Base-by-base conservation (phyloP, 2,888 invertebrate species). In the Bombyx huttoni region DNA sequence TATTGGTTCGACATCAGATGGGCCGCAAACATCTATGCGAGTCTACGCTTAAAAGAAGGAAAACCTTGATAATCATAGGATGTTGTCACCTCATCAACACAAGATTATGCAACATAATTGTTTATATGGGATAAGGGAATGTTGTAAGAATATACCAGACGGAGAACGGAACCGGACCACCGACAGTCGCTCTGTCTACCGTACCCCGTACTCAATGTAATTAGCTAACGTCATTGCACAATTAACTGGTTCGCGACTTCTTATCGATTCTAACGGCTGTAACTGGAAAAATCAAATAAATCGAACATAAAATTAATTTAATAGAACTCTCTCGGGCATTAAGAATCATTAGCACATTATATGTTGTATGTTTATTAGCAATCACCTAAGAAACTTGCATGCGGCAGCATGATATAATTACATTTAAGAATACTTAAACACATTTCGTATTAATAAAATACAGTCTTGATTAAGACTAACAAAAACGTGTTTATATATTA, bases 211-310 rank as follows among this genome's bases (percentile, higher is more conserved):
- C 60, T 61, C 57, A 62, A 57, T 57, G 59, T 67, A 73, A 70
- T 70, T 68, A 75, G 68, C 71, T 70, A 73, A 73, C 59, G 64
- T 53, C 53, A 62, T 74, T 73, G 65, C 75, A 63, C 70, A 73
- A 73, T 65, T 55, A 61, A 63, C 65, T 56, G 56, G 61, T 55
- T 52, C 56, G 48, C 52, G 51, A 52, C 54, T 53, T 57, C 57
- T 59, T 61, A 64, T 64, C 55, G 59, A 50, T 55, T 60, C 57
- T 56, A 60, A 59, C 59, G 40, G 53, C 55, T 58, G 51, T 59
- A 56, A 59, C 56, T 50, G 56, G 59, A 57, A 59, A 62, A 62
- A 53, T 59, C 33, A 67, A 62, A 65, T 62, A 65, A 64, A 67
- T 63, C 56, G 57, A 53, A 60, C 61, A 64, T 68, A 64, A 64